Evolutionary conservation across 2,797 vertebrate species (phyloP).

Genomic region (Acipenser ruthenus): DNA sequence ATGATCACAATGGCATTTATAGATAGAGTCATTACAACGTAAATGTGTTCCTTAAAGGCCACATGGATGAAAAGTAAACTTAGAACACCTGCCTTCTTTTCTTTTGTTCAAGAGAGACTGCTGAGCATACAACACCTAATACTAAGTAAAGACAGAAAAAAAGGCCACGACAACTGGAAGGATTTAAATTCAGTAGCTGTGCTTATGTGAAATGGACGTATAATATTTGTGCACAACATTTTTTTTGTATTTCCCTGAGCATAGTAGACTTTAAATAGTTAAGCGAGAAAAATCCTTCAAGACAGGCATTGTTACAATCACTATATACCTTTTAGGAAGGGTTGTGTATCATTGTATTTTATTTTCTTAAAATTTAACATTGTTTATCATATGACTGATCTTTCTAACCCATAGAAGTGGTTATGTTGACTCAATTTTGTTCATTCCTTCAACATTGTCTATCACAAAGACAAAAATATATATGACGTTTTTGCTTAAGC

Average conservation of each 20-base stretch:
- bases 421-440: no score
- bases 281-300: no score
- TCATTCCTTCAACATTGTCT: no score
- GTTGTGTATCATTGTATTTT: no score
- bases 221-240: conserved; percentile 49
- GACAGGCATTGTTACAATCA: no score
- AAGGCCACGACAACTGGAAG: conserved; percentile 54
- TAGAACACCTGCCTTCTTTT: conserved; percentile 52
- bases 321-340: no score
- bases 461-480: no score
- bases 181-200: conserved; percentile 47
- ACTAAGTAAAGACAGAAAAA: conserved; percentile 71
- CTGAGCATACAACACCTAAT: conserved; percentile 71
- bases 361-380: no score
- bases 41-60: conserved; percentile 2
- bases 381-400: no score
- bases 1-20: neutral
- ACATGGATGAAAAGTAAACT: conserved; percentile 48
- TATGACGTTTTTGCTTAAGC: no score
- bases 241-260: conserved; percentile 13
- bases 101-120: conserved; percentile 45
- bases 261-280: no score
- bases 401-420: no score
- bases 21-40: conserved; percentile 5
- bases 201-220: conserved; percentile 52